Conservation (phyloP, 64 coral and sea anemone species). For the Porites australiensis region DNA sequence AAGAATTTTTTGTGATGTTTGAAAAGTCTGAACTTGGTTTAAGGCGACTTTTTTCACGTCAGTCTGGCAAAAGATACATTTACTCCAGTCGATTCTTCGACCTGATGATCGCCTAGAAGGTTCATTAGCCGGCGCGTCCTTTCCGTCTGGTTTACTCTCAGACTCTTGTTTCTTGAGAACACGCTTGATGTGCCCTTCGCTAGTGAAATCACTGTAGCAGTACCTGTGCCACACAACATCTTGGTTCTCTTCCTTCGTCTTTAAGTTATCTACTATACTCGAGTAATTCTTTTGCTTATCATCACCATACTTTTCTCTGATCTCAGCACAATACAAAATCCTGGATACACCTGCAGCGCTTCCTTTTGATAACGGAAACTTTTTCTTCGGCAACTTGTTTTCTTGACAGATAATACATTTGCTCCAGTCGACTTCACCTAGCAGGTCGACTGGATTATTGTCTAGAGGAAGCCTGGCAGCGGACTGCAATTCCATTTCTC, state of each 20-base stretch:
- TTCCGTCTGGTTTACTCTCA: not conserved
- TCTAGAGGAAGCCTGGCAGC: not conserved
- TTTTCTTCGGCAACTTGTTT: not conserved
- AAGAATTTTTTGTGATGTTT: not conserved
- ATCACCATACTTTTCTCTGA: not conserved
- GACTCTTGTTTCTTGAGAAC: slow-evolving; percentile 27
- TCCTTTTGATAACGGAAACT: slow-evolving; percentile 2
- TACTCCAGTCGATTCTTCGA: not conserved
- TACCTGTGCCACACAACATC: slow-evolving; percentile 26
- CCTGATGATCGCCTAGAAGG: not conserved
- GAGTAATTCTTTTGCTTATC: not conserved
- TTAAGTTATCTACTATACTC: slow-evolving; percentile 11
- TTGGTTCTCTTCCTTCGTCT: slow-evolving; percentile 29
- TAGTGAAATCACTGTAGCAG: slow-evolving; percentile 34
- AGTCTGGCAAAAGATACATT: not conserved
- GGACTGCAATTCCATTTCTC: not conserved
- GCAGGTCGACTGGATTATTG: not conserved
- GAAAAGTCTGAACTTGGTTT: not conserved
- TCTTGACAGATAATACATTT: not conserved
- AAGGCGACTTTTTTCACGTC: not conserved
- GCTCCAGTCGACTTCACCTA: not conserved
- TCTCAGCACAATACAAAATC: not conserved
- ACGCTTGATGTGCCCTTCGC: slow-evolving; percentile 11
- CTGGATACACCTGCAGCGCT: not conserved
- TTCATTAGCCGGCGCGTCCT: not conserved